Percentiles rank a stretch among this genome's conserved stretches.
phyloP scores from a whole-genome alignment of 2,888 invertebrate species.

The Onchidella celtica region DNA sequence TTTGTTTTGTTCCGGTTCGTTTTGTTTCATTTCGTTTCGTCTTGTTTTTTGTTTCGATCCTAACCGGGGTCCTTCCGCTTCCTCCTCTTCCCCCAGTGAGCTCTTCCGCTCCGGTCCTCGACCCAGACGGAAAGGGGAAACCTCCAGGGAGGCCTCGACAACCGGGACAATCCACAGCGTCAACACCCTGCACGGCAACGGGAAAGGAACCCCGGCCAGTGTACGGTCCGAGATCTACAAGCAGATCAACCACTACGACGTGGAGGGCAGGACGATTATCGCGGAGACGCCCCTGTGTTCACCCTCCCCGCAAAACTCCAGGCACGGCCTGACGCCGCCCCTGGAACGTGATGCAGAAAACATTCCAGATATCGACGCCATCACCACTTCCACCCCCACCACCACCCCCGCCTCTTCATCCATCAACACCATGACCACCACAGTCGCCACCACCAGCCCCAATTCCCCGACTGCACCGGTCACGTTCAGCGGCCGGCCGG shows the following conservation, averaged over 20 bases:
- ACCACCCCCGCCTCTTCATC: background rate
- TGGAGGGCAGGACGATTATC: constrained; percentile 2
- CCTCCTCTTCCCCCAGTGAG: constrained; percentile 48
- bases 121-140: constrained; percentile 48
- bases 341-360: background rate
- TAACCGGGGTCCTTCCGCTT: no score
- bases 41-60: no score
- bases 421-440: constrained; percentile 1
- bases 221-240: constrained; percentile 26
- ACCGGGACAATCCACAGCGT: constrained; percentile 23
- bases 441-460: background rate
- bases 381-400: background rate
- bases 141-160: constrained; percentile 39
- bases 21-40: no score
- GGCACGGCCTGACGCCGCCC: background rate
- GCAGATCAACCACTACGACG: constrained; percentile 20
- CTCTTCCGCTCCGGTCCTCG: constrained; percentile 58
- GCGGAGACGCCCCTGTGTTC: background rate
- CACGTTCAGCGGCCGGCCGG: background rate
- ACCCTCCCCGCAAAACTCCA: background rate
- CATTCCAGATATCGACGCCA: constrained; percentile 31
- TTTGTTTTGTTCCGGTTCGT: no score
- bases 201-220: background rate
- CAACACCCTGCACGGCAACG: background rate
- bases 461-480: background rate